Evolutionary conservation across 30 jellyfish, hydroid and myxozoan genomes (phyloP).

Genomic region (Pseudorhiza aurosa): DNA sequence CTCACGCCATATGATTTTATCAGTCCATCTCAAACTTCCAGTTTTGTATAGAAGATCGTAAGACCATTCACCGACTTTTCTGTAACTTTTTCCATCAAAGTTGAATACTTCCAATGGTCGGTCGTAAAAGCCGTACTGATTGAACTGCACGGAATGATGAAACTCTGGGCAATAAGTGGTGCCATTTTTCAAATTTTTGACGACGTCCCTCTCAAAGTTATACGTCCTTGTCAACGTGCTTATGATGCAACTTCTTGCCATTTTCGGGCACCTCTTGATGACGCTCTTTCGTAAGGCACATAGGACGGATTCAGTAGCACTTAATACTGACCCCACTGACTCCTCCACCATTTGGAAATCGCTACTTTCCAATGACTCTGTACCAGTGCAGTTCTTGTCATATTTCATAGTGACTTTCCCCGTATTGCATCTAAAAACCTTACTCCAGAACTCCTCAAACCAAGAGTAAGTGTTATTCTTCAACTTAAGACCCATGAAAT

Average conservation of each 20-base stretch:
- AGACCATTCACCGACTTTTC: background rate
- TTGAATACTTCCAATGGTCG: slow-evolving; percentile 3
- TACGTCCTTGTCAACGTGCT: background rate
- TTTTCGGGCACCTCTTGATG: background rate
- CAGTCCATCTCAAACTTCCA: background rate
- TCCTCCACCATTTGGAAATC: slow-evolving; percentile 15
- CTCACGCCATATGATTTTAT: slow-evolving; percentile 6
- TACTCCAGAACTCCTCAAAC: slow-evolving; percentile 67
- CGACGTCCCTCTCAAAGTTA: background rate
- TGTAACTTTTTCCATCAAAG: slow-evolving; percentile 9
- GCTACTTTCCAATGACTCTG: slow-evolving; percentile 19
- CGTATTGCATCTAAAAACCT: slow-evolving; percentile 31
- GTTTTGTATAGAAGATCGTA: background rate
- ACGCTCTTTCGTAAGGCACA: slow-evolving; percentile 15
- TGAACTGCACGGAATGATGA: background rate
- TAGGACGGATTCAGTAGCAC: slow-evolving; percentile 36
- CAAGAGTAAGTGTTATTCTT: slow-evolving; percentile 22
- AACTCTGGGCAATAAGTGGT: background rate
- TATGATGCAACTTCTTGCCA: background rate
- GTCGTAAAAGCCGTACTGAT: background rate
- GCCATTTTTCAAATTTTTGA: background rate
- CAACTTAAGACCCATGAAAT: slow-evolving; percentile 4
- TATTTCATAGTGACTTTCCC: background rate
- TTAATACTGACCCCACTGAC: slow-evolving; percentile 45
- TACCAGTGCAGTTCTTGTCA: slow-evolving; percentile 12